Evolutionary conservation across 2,797 vertebrate genomes (phyloP), one percentile per base, ranked within the genome.

Genomic region (Gymnopithys bicolor): DNA sequence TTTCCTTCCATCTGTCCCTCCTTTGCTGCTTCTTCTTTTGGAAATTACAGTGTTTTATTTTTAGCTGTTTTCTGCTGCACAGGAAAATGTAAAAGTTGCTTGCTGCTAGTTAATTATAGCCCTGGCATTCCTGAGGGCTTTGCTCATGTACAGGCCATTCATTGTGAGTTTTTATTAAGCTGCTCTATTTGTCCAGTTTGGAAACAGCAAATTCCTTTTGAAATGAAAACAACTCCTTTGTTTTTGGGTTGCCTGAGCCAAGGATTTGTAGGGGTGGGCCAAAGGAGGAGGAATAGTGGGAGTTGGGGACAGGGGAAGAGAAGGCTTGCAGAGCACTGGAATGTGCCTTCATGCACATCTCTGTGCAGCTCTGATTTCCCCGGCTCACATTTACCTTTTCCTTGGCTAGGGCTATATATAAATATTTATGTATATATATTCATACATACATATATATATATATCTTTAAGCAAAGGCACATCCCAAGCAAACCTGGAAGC

Each of bases 31-130:
- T 76, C 96, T 96, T 75, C 95, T 91, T 94, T 96, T 93, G 93
- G 93, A 97, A 97, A 97, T 97, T 95, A 94, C 87, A 96, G 91
- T 95, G 94, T 94, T 97, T 97, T 97, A 97, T 97, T 97, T 97
- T 97, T 96, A 97, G 96, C 95, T 96, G 95, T 95, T 97, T 97
- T 96, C 95, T 97, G 92, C 97, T 95, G 92, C 94, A 94, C 94
- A 96, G 94, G 94, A 96, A 96, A 97, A 97, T 97, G 94, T 97
- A 97, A 95, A 96, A 96, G 94, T 96, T 97, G 96, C 96, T 97
- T 96, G 97, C 97, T 97, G 96, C 96, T 97, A 95, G 96, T 97
- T 97, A 97, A 97, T 97, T 97, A 97, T 97, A 97, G 97, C 96
- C 95, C 95, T 96, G 96, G 95, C 96, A 97, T 97, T 97, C 97